Evolutionary conservation across 2,113 vertebrate genomes (phyloP).

Genomic region (Chitala chitala): DNA sequence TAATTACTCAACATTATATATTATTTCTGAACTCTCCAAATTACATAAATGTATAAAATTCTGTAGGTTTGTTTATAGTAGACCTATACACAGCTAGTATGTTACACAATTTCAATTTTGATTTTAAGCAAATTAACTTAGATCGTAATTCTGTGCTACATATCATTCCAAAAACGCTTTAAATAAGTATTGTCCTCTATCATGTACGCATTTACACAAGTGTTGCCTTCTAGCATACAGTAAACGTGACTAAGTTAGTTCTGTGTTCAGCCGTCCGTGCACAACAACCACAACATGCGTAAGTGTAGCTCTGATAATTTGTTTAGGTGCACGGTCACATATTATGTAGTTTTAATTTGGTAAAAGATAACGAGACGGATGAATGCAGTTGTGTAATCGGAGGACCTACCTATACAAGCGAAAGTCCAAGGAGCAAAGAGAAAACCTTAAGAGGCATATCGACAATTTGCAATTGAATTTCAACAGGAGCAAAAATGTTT

Average conservation of each 20-base stretch:
- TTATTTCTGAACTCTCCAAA: slow-evolving; percentile 8
- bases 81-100: background rate
- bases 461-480: slow-evolving; percentile 35
- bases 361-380: slow-evolving; percentile 10
- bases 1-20: background rate
- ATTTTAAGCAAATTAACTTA: background rate
- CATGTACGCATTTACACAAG: no score
- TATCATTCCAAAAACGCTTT: no score
- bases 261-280: background rate
- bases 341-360: slow-evolving; percentile 4
- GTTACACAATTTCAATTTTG: no score
- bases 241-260: no score
- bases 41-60: background rate
- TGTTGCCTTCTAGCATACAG: no score
- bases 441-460: slow-evolving; percentile 20
- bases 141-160: background rate
- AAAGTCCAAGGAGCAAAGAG: slow-evolving; percentile 30
- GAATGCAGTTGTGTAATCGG: slow-evolving; percentile 34
- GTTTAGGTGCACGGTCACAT: background rate
- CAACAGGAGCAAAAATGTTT: slow-evolving; percentile 28
- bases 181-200: no score
- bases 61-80: background rate
- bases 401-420: slow-evolving; percentile 54
- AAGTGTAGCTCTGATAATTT: background rate
- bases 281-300: background rate